Percentiles rank a stretch among this genome's conserved stretches.
phyloP scores from a whole-genome alignment of 1,140 invertebrate genomes.

The Drosophila takahashii region DNA sequence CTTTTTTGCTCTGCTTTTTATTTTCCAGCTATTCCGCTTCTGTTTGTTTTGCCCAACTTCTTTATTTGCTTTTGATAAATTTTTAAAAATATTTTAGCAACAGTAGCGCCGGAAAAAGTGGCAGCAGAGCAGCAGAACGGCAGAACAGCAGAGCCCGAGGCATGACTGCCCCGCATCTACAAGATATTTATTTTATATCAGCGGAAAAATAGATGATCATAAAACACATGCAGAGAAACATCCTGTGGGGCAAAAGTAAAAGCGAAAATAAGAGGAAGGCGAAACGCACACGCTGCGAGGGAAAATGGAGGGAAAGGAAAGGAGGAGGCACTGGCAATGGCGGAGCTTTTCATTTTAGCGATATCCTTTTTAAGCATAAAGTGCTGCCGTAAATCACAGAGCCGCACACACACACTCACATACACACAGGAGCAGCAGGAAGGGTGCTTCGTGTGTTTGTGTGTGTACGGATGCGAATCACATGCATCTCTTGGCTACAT shows the following conservation, averaged over 20 bases:
- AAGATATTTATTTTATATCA: conserved; percentile 83
- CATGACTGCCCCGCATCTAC: conserved; percentile 58
- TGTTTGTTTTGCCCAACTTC: conserved; percentile 62
- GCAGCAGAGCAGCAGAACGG: background rate
- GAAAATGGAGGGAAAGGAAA: background rate
- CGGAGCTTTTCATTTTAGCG: conserved; percentile 82
- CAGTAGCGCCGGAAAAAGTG: conserved; percentile 23
- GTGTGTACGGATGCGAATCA: conserved; percentile 75
- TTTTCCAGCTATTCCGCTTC: conserved; percentile 1
- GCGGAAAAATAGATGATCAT: conserved; percentile 83
- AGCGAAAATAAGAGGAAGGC: conserved; percentile 67
- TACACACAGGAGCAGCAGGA: conserved; percentile 28
- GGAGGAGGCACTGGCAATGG: conserved; percentile 24
- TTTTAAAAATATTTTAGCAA: conserved; percentile 79
- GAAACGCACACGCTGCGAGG: conserved; percentile 32
- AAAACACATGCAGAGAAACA: conserved; percentile 81
- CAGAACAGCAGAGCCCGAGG: conserved; percentile 17
- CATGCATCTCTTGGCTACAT: conserved; percentile 82
- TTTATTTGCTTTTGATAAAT: conserved; percentile 83
- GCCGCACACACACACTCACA: conserved; percentile 47
- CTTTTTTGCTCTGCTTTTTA: conserved; percentile 37
- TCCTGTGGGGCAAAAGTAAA: conserved; percentile 76
- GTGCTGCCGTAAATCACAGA: conserved; percentile 83
- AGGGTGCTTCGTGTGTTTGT: conserved; percentile 39
- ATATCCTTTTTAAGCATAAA: conserved; percentile 84